Percentiles rank a stretch among this genome's conserved stretches.
Conservation (phyloP, 2,797 vertebrate species). For the Ciconia nigra region DNA sequence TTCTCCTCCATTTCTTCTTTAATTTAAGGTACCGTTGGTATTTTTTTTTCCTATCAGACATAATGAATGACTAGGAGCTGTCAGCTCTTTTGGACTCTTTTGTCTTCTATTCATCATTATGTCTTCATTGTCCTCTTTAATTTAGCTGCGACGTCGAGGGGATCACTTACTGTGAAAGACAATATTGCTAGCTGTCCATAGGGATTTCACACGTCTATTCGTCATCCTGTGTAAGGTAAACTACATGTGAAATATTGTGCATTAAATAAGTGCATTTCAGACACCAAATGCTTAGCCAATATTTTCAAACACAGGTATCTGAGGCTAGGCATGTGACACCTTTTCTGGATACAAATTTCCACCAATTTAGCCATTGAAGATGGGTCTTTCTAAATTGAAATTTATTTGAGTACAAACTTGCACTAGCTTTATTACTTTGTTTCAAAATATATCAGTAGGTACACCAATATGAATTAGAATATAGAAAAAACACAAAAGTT, state of each 20-base stretch:
- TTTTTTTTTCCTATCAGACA: neutral
- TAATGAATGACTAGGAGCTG: conserved; percentile 6
- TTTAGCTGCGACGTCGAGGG: neutral
- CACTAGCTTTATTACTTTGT: neutral
- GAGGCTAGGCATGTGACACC: neutral
- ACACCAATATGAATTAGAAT: neutral
- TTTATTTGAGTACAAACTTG: neutral
- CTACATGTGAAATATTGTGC: neutral
- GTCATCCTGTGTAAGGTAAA: neutral
- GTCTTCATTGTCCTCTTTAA: conserved; percentile 44
- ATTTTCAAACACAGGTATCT: neutral
- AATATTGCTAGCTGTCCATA: neutral
- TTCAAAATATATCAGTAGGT: neutral
- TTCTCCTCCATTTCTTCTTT: neutral
- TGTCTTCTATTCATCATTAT: conserved; percentile 51
- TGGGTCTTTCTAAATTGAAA: neutral
- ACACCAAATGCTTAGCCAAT: neutral
- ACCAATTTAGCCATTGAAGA: neutral
- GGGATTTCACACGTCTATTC: neutral
- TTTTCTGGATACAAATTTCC: neutral
- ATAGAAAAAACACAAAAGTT: accelerated
- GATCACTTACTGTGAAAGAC: conserved; percentile 32
- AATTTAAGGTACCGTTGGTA: neutral
- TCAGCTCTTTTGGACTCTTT: conserved; percentile 1
- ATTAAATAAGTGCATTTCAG: neutral